Conservation (phyloP, 2,113 vertebrate species). For the Myxocyprinus asiaticus region DNA sequence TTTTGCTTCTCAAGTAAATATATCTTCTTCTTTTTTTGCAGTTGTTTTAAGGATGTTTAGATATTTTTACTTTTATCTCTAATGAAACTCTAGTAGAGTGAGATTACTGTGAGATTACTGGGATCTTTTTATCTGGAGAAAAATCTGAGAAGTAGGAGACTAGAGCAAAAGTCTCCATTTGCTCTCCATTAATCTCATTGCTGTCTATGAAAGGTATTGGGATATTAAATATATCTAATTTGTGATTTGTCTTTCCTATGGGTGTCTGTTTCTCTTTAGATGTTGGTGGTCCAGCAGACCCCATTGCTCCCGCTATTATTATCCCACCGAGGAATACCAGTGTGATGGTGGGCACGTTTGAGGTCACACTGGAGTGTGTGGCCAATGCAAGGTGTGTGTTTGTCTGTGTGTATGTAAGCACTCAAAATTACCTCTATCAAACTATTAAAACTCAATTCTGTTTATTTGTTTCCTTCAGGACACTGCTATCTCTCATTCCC, state of each 20-base stretch:
- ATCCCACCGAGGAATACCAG: conserved; percentile 95
- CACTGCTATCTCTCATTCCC: conserved; percentile 21
- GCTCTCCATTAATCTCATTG: too few species aligned
- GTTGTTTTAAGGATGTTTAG: neutral
- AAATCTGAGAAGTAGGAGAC: neutral
- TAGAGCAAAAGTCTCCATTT: neutral
- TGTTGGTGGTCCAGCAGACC: conserved; percentile 89
- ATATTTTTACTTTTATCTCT: neutral
- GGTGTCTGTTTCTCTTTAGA: conserved; percentile 69
- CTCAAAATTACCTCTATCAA: conserved; percentile 29
- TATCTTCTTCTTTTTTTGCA: too few species aligned
- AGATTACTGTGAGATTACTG: too few species aligned
- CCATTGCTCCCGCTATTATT: conserved; percentile 92
- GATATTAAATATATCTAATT: too few species aligned
- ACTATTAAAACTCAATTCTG: conserved; percentile 35
- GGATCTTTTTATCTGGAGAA: neutral
- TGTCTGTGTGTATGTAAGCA: conserved; percentile 51
- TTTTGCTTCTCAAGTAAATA: too few species aligned
- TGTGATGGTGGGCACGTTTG: conserved; percentile 88
- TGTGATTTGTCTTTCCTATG: conserved; percentile 2
- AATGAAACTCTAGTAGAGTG: neutral
- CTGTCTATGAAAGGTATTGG: too few species aligned
- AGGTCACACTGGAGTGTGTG: conserved; percentile 93
- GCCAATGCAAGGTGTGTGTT: conserved; percentile 87
- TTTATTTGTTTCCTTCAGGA: conserved; percentile 21